Evolutionary conservation across 1,140 invertebrate species (phyloP), one percentile per base, ranked within the genome.

Genomic region (Temnothorax longispinosus): DNA sequence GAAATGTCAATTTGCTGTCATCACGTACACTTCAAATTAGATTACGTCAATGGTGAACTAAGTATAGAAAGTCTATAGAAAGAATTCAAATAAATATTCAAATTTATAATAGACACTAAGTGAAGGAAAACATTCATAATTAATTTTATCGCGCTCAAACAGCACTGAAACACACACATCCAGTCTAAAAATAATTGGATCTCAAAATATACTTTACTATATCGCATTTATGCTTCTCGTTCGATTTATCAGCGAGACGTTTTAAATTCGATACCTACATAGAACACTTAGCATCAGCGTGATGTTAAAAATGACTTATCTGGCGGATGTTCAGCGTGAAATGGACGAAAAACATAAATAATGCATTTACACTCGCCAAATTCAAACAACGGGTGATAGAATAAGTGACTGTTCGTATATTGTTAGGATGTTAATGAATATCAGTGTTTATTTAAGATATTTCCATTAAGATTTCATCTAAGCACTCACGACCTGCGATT

Each of bases 111-210:
- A 77, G 38, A 47, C 47, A 47, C 6, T 47, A n/a, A 77, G 7
- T 35, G 56, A 47, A 47, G 18, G 18, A 77, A 8, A 32, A 35
- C 1, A 44, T 27, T 44, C 0, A 76, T 44, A 62, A 35, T 47
- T 47, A 1, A 77, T 47, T 41, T 41, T 0, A 27, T 27, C 4
- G 7, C 6, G 8, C 8, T 27, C 4, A 18, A 44, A 58, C 3
- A 56, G 6, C 32, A 15, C 10, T 1, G 74, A 60, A 77, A 77
- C 35, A 47, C 47, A 44, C 41, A 44, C 41, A 21, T n/a, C 4
- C 15, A 13, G 58, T 18, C 27, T 64, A 64, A 64, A 77, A 77
- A 77, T 77, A 77, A 64, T 64, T 41, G 21, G 15, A 3, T 44
- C 15, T 32, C 18, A 10, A 77, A 64, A 64, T 77, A 64, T 21